Base-by-base conservation (phyloP, 2,797 vertebrate genomes). In the Microcaecilia unicolor region DNA sequence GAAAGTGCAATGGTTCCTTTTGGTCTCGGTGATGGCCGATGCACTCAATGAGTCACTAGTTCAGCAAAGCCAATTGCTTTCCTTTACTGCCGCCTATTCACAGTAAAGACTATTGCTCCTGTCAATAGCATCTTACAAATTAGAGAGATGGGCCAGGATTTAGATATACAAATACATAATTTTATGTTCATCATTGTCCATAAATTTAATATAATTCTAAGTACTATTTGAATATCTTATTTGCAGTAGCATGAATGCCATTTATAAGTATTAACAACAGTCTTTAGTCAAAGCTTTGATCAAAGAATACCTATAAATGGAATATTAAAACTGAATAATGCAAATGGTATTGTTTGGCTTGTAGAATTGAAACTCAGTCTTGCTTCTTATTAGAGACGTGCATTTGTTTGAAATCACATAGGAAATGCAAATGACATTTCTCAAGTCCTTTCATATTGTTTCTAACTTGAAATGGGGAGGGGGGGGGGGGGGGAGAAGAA, bases 181-280 rank as follows among this genome's bases (percentile, higher is more conserved):
- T 42, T 7, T 15, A 38, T 47, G 33, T 8, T 6, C 4, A 9
- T 37, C 10, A 5, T 36, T 6, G 15, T 44, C 25, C 5, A 5
- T 39, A 14, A 15, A 15, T 23, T 12, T 8, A n/a, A 6, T 25
- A 6, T 25, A 36, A 46, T 40, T 12, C 11, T n/a, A n/a, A n/a
- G n/a, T 10, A 8, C 2, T 4, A 8, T 16, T 1, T 1, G 10
- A 44, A 15, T 9, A 28, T 8, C 34, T 37, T 49, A 23, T 31
- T 19, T 52, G 38, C 26, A n/a, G n/a, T 37, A 23, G 9, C 12
- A 6, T 14, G 22, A 30, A 38, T 13, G 55, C 4, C 13, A 22
- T 48, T 55, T 32, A 41, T 34, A n/a, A n/a, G 22, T 29, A 24
- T 18, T 48, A 26, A 61, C n/a, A n/a, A n/a, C n/a, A n/a, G n/a